Evolutionary conservation across 2,113 vertebrate genomes (phyloP), one percentile per base, ranked within the genome.

Genomic region (Pluvianellus socialis): DNA sequence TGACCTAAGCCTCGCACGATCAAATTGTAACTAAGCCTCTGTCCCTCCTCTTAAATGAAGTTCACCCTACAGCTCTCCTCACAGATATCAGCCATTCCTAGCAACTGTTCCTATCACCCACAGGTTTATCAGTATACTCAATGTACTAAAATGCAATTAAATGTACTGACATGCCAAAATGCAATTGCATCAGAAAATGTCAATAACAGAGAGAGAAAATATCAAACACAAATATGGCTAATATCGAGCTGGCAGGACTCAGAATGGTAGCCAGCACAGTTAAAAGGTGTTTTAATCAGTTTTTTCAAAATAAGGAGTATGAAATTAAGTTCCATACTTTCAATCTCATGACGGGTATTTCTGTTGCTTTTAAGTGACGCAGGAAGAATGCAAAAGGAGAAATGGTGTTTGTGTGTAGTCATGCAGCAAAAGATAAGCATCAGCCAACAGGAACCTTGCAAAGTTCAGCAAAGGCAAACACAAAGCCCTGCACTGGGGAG

Each of bases 401-500:
- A 94, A 32, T 28, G 9, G 35, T n/a, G 13, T 81, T 79, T 96
- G 21, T 63, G 32, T 30, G 59, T 85, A 74, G 88, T 74, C 91
- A 93, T 32, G 56, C 61, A 92, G 61, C 65, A 55, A 71, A 81
- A 92, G 55, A 58, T 87, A 85, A 74, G 65, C 14, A 74, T 74
- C 85, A 58, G 65, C 50, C 1, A 2, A 72, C 49, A 84, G 59
- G 35, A 91, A 79, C 28, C 27, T 63, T 22, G 28, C 5, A 27
- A 91, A 89, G 23, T 79, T 94, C 58, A 89, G 59, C 63, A 90
- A 70, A 77, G 28, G 28, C 63, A 89, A 73, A 65, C 65, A 35
- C 53, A 79, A 77, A 86, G 72, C 23, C 26, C 15, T 65, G 33
- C 40, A 18, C 24, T 55, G 44, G 30, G 53, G n/a, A 76, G 49